Percentiles rank a stretch among this genome's conserved stretches.
These are phyloP conservation scores for Cheilosia soror DNA, from an alignment of 2,888 invertebrate genomes.

Conservation along the genomic window DNA sequence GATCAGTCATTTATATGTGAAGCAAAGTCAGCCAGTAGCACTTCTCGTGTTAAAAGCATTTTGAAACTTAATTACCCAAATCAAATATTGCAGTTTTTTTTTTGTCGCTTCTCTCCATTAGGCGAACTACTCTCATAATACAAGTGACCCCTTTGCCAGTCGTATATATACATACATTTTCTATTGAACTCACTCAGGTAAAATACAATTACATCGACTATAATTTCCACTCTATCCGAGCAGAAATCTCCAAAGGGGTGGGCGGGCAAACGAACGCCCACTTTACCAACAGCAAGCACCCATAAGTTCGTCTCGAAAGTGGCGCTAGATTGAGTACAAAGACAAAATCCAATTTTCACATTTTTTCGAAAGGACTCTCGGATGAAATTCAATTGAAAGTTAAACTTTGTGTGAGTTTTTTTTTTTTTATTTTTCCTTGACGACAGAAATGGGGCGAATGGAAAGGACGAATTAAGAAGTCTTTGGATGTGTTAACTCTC, in stretches of 20 bases:
- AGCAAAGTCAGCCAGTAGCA: constrained; percentile 5
- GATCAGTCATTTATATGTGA: constrained; percentile 35
- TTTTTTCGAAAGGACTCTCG: constrained; percentile 64
- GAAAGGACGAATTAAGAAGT: constrained; percentile 26
- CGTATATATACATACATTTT: neutral
- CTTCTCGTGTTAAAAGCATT: constrained; percentile 61
- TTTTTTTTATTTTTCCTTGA: constrained; percentile 9
- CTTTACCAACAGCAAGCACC: constrained; percentile 10
- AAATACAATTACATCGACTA: constrained; percentile 57
- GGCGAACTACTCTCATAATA: constrained; percentile 13
- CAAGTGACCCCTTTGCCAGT: neutral
- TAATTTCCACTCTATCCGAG: constrained; percentile 39
- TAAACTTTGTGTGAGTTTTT: constrained; percentile 35
- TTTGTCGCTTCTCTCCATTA: neutral
- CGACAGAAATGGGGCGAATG: neutral
- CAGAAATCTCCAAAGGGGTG: constrained; percentile 18
- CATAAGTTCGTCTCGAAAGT: constrained; percentile 34
- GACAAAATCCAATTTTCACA: constrained; percentile 73
- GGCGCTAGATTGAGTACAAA: constrained; percentile 62
- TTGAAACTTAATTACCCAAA: constrained; percentile 65
- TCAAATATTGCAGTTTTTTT: constrained; percentile 36
- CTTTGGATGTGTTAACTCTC: constrained; percentile 54
- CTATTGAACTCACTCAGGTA: constrained; percentile 51
- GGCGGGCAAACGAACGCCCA: constrained; percentile 10
- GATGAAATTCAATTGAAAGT: constrained; percentile 67